A percentile compares a stretch with the other conserved stretches of the same genome.
These are phyloP conservation scores for Oryzias celebensis DNA, from an alignment of 2,113 vertebrate genomes.

Conservation along the genomic window DNA sequence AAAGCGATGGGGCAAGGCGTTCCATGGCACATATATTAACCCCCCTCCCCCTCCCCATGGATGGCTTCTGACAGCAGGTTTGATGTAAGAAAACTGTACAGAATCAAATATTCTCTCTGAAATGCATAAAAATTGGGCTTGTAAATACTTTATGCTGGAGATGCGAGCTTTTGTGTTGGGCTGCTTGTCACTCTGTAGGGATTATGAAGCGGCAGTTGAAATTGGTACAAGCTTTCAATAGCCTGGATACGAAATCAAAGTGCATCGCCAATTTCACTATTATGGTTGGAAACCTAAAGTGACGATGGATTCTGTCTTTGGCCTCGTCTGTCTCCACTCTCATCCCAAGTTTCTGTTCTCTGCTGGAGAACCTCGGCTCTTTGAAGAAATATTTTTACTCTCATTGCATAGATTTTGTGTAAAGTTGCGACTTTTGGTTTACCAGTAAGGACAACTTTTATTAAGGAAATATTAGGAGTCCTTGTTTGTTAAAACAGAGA, in stretches of 20 bases:
- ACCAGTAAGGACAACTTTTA: not conserved
- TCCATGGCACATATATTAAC: not conserved
- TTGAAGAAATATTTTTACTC: no score
- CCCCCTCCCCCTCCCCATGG: not conserved
- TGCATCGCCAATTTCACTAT: not conserved
- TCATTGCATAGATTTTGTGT: not conserved
- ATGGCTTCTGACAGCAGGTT: not conserved
- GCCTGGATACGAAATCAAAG: not conserved
- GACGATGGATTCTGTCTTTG: not conserved
- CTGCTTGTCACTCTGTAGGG: not conserved
- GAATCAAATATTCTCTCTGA: conserved; percentile 1
- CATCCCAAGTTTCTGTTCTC: conserved; percentile 7
- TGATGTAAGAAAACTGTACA: not conserved
- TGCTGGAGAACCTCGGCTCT: conserved; percentile 12
- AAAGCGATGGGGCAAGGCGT: not conserved
- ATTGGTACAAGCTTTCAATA: not conserved
- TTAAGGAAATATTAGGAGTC: no score
- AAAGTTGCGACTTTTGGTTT: not conserved
- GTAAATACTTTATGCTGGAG: not conserved
- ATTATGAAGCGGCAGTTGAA: not conserved
- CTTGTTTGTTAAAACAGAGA: no score
- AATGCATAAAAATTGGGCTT: not conserved
- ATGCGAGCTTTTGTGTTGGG: not conserved
- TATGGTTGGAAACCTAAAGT: not conserved
- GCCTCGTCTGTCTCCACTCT: conserved; percentile 10